Evolutionary conservation across 64 coral and sea anemone species (phyloP).

Genomic region (Pocillopora damicornis): DNA sequence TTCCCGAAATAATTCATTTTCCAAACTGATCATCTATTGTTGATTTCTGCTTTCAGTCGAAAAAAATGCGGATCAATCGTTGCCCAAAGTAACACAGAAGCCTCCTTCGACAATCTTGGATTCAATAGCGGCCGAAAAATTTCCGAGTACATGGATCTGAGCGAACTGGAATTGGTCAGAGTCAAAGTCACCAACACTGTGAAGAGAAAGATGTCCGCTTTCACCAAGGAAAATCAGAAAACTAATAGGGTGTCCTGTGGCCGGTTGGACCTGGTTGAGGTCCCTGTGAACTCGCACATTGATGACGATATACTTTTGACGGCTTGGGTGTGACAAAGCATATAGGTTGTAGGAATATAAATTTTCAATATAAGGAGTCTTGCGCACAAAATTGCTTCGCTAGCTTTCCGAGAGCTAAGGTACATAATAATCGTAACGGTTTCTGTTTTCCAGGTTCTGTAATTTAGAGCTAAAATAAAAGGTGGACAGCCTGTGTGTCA

Average conservation of each 20-base stretch:
- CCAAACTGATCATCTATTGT: no score
- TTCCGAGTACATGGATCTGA: constrained; percentile 67
- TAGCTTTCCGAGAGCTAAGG: no score
- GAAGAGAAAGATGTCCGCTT: constrained; percentile 54
- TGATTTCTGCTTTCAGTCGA: background rate
- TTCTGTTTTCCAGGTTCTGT: no score
- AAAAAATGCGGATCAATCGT: background rate
- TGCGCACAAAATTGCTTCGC: no score
- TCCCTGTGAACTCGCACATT: constrained; percentile 24
- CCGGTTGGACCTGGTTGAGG: constrained; percentile 43
- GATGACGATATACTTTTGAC: constrained; percentile 9
- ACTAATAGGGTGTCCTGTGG: constrained; percentile 29
- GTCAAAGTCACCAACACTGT: constrained; percentile 34
- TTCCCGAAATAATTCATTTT: no score
- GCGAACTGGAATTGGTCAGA: constrained; percentile 36
- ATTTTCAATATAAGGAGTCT: no score
- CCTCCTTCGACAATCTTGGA: constrained; percentile 62
- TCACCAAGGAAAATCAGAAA: constrained; percentile 60
- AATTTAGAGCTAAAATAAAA: no score
- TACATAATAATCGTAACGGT: no score
- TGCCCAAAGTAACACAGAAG: constrained; percentile 45
- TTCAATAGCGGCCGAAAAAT: constrained; percentile 59
- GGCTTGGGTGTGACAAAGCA: background rate
- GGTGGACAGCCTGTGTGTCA: no score
- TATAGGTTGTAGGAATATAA: no score